These are phyloP conservation scores for Mycalesis mineus DNA, from an alignment of 2,888 invertebrate genomes.

Conservation along the genomic window DNA sequence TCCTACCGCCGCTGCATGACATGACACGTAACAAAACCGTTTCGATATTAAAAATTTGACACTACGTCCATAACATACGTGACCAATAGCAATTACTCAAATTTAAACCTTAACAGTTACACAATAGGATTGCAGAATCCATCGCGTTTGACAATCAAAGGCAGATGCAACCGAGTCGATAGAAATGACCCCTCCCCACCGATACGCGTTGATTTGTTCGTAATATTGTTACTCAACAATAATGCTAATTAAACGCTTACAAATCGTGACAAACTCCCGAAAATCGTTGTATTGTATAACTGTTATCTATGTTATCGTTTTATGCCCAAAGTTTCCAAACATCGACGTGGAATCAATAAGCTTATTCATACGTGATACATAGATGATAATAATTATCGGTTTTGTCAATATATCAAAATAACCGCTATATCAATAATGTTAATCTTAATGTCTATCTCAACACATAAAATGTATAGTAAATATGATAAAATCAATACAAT, in stretches of 20 bases:
- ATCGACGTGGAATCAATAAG: constrained; percentile 20
- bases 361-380: constrained; percentile 13
- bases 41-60: constrained; percentile 68
- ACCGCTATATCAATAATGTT: neutral
- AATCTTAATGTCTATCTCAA: neutral
- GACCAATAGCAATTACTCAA: constrained; percentile 38
- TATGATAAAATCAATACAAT: neutral
- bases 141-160: constrained; percentile 33
- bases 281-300: constrained; percentile 45
- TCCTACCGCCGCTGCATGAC: constrained; percentile 44
- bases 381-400: neutral
- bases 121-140: constrained; percentile 44
- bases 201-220: constrained; percentile 35
- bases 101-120: constrained; percentile 40
- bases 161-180: constrained; percentile 58
- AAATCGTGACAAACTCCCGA: constrained; percentile 48
- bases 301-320: constrained; percentile 25
- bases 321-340: constrained; percentile 16
- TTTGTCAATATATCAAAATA: constrained; percentile 1
- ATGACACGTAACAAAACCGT: constrained; percentile 61
- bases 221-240: constrained; percentile 62
- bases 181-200: constrained; percentile 47
- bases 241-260: constrained; percentile 58
- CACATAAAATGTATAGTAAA: too few species aligned
- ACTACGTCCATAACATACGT: constrained; percentile 50